Percentiles rank a stretch among this genome's conserved stretches.
These are phyloP conservation scores for Macrosoma leucophasiata DNA, from an alignment of 2,888 invertebrate species.

Conservation along the genomic window DNA sequence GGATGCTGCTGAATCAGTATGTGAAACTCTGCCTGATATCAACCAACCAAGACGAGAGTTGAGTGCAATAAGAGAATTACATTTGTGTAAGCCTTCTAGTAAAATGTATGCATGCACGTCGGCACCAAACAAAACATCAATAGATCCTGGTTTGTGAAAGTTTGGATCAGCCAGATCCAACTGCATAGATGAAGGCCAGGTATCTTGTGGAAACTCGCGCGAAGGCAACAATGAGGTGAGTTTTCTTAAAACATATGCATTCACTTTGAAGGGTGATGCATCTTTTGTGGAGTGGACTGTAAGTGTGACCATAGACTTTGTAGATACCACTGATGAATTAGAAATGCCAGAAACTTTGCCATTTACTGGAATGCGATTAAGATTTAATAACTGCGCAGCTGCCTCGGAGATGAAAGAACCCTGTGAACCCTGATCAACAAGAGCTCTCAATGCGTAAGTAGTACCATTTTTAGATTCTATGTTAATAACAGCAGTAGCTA, in stretches of 20 bases:
- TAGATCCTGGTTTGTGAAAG: conserved; percentile 22
- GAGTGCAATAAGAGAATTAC: too few species aligned
- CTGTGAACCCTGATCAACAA: conserved; percentile 25
- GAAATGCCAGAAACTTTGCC: conserved; percentile 24
- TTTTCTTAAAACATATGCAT: conserved; percentile 20
- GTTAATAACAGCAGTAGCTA: conserved; percentile 19
- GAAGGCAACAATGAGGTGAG: conserved; percentile 18
- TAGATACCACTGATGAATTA: conserved; percentile 18
- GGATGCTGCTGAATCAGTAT: conserved; percentile 15
- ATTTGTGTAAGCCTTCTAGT: conserved; percentile 19
- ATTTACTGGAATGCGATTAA: conserved; percentile 14
- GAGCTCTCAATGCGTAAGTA: conserved; percentile 17
- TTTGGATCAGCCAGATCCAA: conserved; percentile 19
- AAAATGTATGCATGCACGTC: conserved; percentile 25
- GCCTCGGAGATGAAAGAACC: conserved; percentile 23
- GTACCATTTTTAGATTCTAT: conserved; percentile 10
- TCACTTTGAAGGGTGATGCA: too few species aligned
- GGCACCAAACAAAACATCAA: conserved; percentile 23
- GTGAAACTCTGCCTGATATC: conserved; percentile 20
- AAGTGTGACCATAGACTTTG: conserved; percentile 21
- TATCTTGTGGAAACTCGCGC: conserved; percentile 10
- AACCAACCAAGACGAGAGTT: conserved; percentile 25
- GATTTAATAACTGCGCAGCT: conserved; percentile 17
- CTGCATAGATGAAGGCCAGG: conserved; percentile 13
- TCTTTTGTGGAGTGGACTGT: too few species aligned